These are phyloP conservation scores for Marronus borbonicus DNA, from an alignment of 2,888 invertebrate species.

Conservation along the genomic window DNA sequence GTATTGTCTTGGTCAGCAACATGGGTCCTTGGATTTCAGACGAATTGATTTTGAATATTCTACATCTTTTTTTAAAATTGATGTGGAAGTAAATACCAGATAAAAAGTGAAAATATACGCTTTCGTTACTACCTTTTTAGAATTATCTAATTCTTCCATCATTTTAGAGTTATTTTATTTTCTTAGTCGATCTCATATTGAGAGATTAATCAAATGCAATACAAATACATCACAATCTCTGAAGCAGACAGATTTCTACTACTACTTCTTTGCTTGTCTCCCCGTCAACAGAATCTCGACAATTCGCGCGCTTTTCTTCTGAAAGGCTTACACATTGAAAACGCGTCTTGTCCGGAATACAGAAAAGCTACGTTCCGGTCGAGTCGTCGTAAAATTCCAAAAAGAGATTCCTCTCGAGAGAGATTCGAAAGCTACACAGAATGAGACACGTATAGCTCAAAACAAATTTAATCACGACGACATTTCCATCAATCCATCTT, in stretches of 20 bases:
- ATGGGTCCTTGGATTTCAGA: too few species aligned
- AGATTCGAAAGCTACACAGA: constrained; percentile 61
- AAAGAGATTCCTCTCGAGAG: constrained; percentile 59
- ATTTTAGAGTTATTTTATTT: not conserved
- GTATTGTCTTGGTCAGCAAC: too few species aligned
- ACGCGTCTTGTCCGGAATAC: constrained; percentile 60
- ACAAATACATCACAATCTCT: constrained; percentile 60
- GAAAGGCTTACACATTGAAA: constrained; percentile 64
- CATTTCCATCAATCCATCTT: constrained; percentile 71
- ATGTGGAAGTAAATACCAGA: too few species aligned
- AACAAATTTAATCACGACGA: constrained; percentile 71
- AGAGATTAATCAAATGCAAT: constrained; percentile 63
- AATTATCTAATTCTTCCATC: constrained; percentile 18
- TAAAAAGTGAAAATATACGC: too few species aligned
- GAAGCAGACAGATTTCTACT: constrained; percentile 2
- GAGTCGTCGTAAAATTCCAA: constrained; percentile 59
- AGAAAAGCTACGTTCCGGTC: constrained; percentile 54
- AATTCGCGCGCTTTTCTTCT: constrained; percentile 55
- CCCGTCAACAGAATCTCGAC: constrained; percentile 12
- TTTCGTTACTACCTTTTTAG: not conserved
- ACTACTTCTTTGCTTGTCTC: not conserved
- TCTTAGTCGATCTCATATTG: constrained; percentile 22
- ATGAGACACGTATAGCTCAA: constrained; percentile 69
- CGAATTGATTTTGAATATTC: too few species aligned
- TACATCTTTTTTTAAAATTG: too few species aligned